Evolutionary conservation across 2,888 invertebrate species (phyloP).

Genomic region (Standfussiana lucernea): DNA sequence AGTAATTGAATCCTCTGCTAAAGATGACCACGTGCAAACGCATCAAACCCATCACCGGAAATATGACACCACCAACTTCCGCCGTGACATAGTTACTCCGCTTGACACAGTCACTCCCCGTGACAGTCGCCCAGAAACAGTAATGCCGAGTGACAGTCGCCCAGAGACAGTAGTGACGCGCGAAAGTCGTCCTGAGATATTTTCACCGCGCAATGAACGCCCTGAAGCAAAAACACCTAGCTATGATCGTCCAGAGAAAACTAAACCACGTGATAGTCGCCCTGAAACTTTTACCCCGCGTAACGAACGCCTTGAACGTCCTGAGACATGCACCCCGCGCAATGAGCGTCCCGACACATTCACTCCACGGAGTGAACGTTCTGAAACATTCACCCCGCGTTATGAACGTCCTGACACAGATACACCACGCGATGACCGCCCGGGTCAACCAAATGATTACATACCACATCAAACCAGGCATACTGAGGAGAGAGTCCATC

Average conservation of each 20-base stretch:
- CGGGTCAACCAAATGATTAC: conserved; percentile 63
- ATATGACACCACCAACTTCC: conserved; percentile 69
- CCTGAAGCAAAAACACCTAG: conserved; percentile 9
- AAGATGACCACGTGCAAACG: conserved; percentile 61
- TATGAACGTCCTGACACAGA: conserved; percentile 55
- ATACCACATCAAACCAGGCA: conserved; percentile 68
- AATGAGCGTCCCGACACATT: background rate
- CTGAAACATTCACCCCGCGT: conserved; percentile 16
- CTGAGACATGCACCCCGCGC: background rate
- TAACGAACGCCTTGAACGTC: conserved; percentile 44
- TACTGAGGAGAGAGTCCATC: conserved; percentile 73
- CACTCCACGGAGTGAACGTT: conserved; percentile 4
- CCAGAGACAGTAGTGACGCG: conserved; percentile 2
- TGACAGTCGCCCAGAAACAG: background rate
- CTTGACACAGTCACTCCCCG: background rate
- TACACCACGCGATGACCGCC: conserved; percentile 36
- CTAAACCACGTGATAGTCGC: conserved; percentile 29
- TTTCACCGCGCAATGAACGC: conserved; percentile 20
- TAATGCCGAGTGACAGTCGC: conserved; percentile 36
- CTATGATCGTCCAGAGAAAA: conserved; percentile 37
- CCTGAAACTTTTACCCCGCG: conserved; percentile 27
- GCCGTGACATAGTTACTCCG: conserved; percentile 20
- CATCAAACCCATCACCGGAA: conserved; percentile 54
- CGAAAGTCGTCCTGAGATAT: conserved; percentile 60
- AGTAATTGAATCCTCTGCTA: conserved; percentile 64